Conservation (phyloP, 2,797 vertebrate genomes). For the Oreochromis grahami region DNA sequence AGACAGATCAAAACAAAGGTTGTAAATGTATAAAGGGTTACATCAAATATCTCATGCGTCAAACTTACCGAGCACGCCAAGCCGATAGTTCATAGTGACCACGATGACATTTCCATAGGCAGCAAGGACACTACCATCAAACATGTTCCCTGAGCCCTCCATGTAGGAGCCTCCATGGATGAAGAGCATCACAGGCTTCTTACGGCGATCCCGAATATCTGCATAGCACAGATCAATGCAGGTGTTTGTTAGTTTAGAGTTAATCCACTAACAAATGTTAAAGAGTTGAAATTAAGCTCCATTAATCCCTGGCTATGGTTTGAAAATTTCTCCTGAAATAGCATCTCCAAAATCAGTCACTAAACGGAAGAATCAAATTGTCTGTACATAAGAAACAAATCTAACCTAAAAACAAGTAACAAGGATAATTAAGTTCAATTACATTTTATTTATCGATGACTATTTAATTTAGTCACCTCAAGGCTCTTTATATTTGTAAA, state of each 20-base stretch:
- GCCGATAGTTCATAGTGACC: conserved; percentile 95
- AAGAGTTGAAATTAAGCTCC: not conserved
- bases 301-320: not conserved
- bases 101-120: conserved; percentile 96
- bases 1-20: not conserved
- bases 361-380: not conserved
- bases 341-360: not conserved
- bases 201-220: conserved; percentile 93
- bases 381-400: not conserved
- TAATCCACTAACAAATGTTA: not conserved
- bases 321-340: not conserved
- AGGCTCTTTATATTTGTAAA: not conserved
- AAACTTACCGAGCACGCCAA: conserved; percentile 91
- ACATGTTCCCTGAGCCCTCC: conserved; percentile 96
- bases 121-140: conserved; percentile 91
- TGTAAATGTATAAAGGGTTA: not conserved
- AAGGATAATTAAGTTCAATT: not conserved
- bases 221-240: conserved; percentile 50
- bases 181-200: conserved; percentile 96
- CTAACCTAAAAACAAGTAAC: not conserved
- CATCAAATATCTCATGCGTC: not conserved
- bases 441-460: not conserved
- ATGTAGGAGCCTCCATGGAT: conserved; percentile 97
- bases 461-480: not conserved
- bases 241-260: not conserved